phyloP scores from a whole-genome alignment of 2,888 invertebrate species.

The Catocala fraxini region DNA sequence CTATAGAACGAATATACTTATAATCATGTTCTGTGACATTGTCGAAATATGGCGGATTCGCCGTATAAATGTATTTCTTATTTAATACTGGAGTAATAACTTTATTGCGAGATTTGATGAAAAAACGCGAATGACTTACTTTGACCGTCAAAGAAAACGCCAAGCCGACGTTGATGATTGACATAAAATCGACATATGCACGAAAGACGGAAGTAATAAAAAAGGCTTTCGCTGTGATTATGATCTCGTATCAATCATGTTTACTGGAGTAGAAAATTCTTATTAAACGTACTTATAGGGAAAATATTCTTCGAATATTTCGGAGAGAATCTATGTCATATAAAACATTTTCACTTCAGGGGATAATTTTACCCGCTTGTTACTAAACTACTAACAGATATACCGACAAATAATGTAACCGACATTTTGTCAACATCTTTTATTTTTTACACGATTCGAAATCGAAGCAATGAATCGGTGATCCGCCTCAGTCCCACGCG shows the following conservation, averaged over 20 bases:
- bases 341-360: too few species aligned
- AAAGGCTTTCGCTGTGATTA: constrained; percentile 1
- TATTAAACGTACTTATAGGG: not conserved
- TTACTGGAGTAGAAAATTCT: not conserved
- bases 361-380: too few species aligned
- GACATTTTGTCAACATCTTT: constrained; percentile 44
- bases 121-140: not conserved
- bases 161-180: constrained; percentile 10
- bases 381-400: constrained; percentile 1
- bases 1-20: constrained; percentile 7
- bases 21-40: constrained; percentile 12
- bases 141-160: constrained; percentile 2
- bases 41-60: not conserved
- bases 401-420: constrained; percentile 12
- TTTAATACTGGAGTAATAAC: constrained; percentile 22
- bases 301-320: too few species aligned
- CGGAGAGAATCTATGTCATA: too few species aligned
- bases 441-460: constrained; percentile 58
- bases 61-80: not conserved
- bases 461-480: constrained; percentile 62
- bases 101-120: not conserved
- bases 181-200: constrained; percentile 7
- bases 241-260: not conserved
- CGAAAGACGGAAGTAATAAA: not conserved
- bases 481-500: constrained; percentile 53